Evolutionary conservation across 2,888 invertebrate species (phyloP), one percentile per base, ranked within the genome.

Genomic region (Ecdyonurus torrentis): DNA sequence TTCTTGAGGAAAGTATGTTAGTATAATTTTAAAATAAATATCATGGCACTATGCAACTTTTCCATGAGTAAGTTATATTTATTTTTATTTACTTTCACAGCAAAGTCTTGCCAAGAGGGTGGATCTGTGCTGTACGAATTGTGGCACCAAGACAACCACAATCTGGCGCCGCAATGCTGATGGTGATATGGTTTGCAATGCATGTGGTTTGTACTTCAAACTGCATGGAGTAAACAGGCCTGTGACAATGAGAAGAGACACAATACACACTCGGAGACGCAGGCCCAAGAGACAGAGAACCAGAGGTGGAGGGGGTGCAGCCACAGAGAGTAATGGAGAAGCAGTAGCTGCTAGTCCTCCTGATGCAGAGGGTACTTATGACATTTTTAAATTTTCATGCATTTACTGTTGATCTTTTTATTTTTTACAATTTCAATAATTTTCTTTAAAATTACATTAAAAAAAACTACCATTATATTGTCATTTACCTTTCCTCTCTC

Each of bases 101-200:
- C 37, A 37, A 37, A 37, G 37, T 15, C 37, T 75, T 71, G 73
- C 74, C 2, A 77, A 84, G 67, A 80, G 91, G 61, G 83, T 89
- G 23, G 96, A 96, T 72, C 83, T 97, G 71, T 82, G 87, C 18
- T 98, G 98, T 77, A 91, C 91, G 69, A 98, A 98, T 80, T 98
- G 98, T 76, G 89, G 91, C 67, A 98, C 98, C n/a, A 86, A 89
- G 74, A 94, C 91, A 52, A 98, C 98, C 64, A 98, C 98, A 0
- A 89, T 98, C 67, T 98, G 98, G 98, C 81, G 98, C 70, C 82
- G 98, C 69, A 97, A 97, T 78, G 85, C 91, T 71, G 86, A 91
- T 71, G 97, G 97, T 1, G 96, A 98, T 79, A 96, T 98, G 82
- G 98, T 98, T 65, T 98, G 98, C 78, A 98, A 98, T 78, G 98